phyloP scores from a whole-genome alignment of 2,797 vertebrate species.

The Pygocentrus nattereri region DNA sequence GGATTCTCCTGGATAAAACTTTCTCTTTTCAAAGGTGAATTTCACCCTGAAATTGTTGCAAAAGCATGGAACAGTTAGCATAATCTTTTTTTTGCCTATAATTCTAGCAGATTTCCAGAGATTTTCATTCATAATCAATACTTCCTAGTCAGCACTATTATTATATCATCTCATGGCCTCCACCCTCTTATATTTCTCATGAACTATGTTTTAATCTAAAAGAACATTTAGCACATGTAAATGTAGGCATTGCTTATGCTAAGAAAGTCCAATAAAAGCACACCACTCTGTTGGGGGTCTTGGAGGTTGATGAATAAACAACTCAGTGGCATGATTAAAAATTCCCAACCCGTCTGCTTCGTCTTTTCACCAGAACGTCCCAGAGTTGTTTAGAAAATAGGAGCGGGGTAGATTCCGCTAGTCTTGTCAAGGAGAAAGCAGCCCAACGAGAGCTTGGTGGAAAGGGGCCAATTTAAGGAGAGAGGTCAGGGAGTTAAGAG shows the following conservation, averaged over 20 bases:
- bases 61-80: neutral
- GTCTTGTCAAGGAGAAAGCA: constrained; percentile 57
- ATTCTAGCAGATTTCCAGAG: neutral
- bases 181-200: neutral
- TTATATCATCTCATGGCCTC: no score
- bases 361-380: constrained; percentile 27
- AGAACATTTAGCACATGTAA: constrained; percentile 18
- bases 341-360: constrained; percentile 17
- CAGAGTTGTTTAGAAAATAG: constrained; percentile 16
- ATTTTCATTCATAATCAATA: neutral
- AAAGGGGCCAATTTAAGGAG: constrained; percentile 77
- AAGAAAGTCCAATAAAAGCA: constrained; percentile 20
- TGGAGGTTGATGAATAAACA: constrained; percentile 39
- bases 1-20: neutral
- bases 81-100: neutral
- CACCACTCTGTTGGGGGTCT: constrained; percentile 21
- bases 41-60: neutral
- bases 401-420: constrained; percentile 44
- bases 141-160: no score
- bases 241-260: constrained; percentile 39
- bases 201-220: constrained; percentile 7
- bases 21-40: neutral
- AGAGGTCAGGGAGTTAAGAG: constrained; percentile 75
- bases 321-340: constrained; percentile 26
- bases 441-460: constrained; percentile 64